Evolutionary conservation across 92 coral and sea anemone species (phyloP).

Genomic region (Nematostella vectensis): DNA sequence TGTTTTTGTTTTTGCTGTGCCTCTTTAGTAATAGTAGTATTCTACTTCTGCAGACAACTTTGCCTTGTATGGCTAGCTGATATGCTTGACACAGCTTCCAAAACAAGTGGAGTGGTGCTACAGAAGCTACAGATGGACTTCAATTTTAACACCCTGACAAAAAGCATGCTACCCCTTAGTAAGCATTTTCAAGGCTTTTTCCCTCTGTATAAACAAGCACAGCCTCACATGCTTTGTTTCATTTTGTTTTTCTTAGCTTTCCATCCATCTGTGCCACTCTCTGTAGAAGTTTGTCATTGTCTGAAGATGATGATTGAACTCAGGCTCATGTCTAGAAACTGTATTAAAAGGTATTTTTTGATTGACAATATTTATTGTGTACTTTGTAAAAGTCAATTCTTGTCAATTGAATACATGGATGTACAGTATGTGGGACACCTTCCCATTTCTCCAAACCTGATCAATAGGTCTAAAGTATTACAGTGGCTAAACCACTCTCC

Average conservation of each 20-base stretch:
- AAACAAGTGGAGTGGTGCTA: conserved; percentile 37
- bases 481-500: too few species aligned
- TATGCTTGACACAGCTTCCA: conserved; percentile 45
- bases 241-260: conserved; percentile 40
- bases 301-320: conserved; percentile 73
- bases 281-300: conserved; percentile 75
- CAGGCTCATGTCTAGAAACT: conserved; percentile 55
- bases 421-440: too few species aligned
- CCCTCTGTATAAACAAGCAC: neutral
- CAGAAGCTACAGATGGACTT: conserved; percentile 30
- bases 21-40: too few species aligned
- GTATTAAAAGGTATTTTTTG: conserved; percentile 67
- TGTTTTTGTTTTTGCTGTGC: too few species aligned
- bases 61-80: conserved; percentile 88
- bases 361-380: neutral
- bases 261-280: conserved; percentile 39
- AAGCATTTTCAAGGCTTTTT: conserved; percentile 17
- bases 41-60: conserved; percentile 59
- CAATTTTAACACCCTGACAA: conserved; percentile 63
- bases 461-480: too few species aligned
- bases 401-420: neutral
- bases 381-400: neutral
- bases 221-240: too few species aligned
- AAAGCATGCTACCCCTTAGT: conserved; percentile 77
- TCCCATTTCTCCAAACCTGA: too few species aligned